Evolutionary conservation across 2,797 vertebrate genomes (phyloP).

Genomic region (Aplochiton taeniatus): DNA sequence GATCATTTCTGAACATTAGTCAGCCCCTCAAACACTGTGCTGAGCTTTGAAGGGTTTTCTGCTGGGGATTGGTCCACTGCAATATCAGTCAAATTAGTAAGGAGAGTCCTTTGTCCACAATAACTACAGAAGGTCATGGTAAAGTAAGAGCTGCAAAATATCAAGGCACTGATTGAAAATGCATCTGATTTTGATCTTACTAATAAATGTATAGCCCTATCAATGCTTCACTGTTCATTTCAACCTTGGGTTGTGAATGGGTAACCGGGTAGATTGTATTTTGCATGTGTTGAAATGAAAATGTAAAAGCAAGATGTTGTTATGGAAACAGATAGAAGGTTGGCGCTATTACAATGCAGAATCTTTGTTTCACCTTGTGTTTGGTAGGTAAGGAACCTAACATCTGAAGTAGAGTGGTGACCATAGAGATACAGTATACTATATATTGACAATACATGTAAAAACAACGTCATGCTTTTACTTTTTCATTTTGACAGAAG

Average conservation of each 20-base stretch:
- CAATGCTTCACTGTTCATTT: background rate
- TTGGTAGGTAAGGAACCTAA: too few species aligned
- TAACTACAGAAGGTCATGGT: constrained; percentile 16
- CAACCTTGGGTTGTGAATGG: background rate
- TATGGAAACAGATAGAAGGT: too few species aligned
- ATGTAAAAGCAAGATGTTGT: too few species aligned
- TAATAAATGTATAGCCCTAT: background rate
- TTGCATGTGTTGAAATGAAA: too few species aligned
- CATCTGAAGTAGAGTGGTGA: too few species aligned
- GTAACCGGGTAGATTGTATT: too few species aligned
- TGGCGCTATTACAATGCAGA: too few species aligned
- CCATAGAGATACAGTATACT: too few species aligned
- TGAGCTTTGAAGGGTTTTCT: background rate
- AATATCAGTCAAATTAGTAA: background rate
- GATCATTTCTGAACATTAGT: background rate
- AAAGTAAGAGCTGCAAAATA: background rate
- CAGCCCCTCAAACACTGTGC: constrained; percentile 11
- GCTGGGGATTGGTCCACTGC: background rate
- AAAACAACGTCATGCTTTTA: too few species aligned
- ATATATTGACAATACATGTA: too few species aligned
- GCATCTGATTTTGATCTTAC: background rate
- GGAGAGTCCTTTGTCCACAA: constrained; percentile 1
- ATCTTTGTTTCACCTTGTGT: too few species aligned
- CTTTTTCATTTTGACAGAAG: too few species aligned
- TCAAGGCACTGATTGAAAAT: constrained; percentile 2